Base-by-base conservation (phyloP, 2,888 invertebrate genomes). In the Agrotis exclamationis region DNA sequence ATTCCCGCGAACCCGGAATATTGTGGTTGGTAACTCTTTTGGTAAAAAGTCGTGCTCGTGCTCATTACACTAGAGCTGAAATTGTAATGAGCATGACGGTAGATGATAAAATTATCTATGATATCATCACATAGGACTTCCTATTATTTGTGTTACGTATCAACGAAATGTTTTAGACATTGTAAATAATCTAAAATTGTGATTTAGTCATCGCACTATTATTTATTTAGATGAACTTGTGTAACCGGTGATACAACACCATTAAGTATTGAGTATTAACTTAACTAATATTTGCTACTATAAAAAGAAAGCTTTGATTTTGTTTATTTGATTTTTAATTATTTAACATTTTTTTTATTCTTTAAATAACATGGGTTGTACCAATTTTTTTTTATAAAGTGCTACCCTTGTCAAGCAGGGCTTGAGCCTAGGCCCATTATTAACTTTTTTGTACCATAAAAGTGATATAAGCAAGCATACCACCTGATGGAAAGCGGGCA, bases 131-230 rank as follows among this genome's bases (percentile, higher is more conserved):
- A 65, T 59, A 59, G 57, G 47, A 67, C 69, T 74, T 67, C 63
- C 58, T 81, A 70, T 56, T 69, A 76, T 84, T 73, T 56, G 48
- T 74, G 50, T 76, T 73, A 63, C 71, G 71, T 67, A 76, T 58
- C 64, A 74, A 54, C 66, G 50, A 70, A 69, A 84, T 76, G 62
- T 59, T 76, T 84, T 62, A 69, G 53, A 75, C 45, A 53, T 67
- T 53, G 66, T 63, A 67, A 56, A 53, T 60, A 48, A 54, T 82
- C 76, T 82, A 82, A 82, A 82, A 71, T 67, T 69, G 63, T 62
- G 57, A 58, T 57, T 64, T 67, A 70, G 74, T 83, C 85, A 82
- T 71, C 68, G 70, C 28, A 68, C 59, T 68, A 69, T 68, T 76
- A 76, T 80, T 70, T 70, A 66, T 73, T 58, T 79, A 65, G 24